These are phyloP conservation scores for Prolemur simus DNA, from an alignment of 2,113 vertebrate species.

Conservation along the genomic window DNA sequence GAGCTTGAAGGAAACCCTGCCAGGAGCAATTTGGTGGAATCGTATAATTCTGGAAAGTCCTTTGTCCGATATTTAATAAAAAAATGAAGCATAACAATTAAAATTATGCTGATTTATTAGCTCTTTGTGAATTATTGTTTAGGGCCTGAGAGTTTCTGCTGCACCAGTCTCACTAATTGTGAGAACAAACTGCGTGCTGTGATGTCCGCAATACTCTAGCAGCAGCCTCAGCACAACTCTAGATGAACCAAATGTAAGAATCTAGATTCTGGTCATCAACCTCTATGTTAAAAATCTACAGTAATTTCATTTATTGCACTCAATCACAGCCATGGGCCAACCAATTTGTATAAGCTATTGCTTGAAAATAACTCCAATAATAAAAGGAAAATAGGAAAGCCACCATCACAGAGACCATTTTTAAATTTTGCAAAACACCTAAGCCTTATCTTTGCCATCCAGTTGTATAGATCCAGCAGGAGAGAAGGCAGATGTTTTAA, in stretches of 20 bases:
- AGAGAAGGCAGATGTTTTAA: slow-evolving; percentile 10
- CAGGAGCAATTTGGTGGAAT: background rate
- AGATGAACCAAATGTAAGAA: background rate
- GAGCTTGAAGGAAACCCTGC: background rate
- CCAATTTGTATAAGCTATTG: background rate
- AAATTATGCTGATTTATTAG: background rate
- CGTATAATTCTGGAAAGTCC: background rate
- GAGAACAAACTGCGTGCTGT: background rate
- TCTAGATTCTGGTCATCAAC: background rate
- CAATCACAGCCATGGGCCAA: background rate
- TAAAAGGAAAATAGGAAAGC: slow-evolving; percentile 13
- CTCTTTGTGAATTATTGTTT: background rate
- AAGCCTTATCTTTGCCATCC: background rate
- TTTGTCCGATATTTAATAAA: background rate
- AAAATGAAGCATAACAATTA: background rate
- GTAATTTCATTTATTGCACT: background rate
- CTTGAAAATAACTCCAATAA: slow-evolving; percentile 38
- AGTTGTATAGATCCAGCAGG: background rate
- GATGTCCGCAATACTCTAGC: background rate
- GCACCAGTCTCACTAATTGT: background rate
- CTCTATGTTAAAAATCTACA: background rate
- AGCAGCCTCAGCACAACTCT: background rate
- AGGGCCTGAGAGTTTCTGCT: background rate
- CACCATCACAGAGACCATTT: background rate
- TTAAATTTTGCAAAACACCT: background rate